Conservation (phyloP, 2,113 vertebrate species). For the Pygoscelis antarcticus region DNA sequence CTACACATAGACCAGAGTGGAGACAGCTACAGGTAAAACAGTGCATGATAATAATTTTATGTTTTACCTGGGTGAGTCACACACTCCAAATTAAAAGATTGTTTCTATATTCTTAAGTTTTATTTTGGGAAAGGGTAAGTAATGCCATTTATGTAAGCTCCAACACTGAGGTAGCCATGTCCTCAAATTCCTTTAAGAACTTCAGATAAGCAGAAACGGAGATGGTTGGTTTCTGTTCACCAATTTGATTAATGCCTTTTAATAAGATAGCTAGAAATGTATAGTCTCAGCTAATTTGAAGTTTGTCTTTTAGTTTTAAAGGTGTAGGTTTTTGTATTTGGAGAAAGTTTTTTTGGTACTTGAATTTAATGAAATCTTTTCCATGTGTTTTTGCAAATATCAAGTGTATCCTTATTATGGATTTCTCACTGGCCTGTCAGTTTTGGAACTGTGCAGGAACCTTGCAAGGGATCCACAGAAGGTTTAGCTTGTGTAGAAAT, state of each 20-base stretch:
- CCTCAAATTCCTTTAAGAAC: neutral
- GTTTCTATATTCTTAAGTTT: neutral
- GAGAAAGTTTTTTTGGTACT: neutral
- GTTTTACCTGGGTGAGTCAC: neutral
- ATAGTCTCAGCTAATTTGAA: neutral
- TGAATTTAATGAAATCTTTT: neutral
- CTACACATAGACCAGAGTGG: neutral
- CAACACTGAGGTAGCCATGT: fast-evolving
- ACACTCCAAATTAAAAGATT: neutral
- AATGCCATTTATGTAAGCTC: neutral
- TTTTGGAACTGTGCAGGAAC: neutral
- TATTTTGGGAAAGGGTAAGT: neutral
- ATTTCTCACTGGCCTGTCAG: neutral
- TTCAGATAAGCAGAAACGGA: neutral
- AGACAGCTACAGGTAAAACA: neutral
- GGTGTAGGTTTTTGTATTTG: neutral
- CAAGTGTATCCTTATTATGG: neutral
- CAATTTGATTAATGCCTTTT: neutral
- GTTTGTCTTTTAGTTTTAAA: neutral
- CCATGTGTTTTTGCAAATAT: neutral
- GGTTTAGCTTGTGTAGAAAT: neutral
- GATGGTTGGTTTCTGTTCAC: neutral
- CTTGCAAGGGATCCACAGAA: neutral
- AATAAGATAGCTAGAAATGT: neutral
- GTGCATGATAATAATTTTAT: neutral